Evolutionary conservation across 2,113 vertebrate species (phyloP), one percentile per base, ranked within the genome.

Genomic region (Romanogobio albipinnatus): DNA sequence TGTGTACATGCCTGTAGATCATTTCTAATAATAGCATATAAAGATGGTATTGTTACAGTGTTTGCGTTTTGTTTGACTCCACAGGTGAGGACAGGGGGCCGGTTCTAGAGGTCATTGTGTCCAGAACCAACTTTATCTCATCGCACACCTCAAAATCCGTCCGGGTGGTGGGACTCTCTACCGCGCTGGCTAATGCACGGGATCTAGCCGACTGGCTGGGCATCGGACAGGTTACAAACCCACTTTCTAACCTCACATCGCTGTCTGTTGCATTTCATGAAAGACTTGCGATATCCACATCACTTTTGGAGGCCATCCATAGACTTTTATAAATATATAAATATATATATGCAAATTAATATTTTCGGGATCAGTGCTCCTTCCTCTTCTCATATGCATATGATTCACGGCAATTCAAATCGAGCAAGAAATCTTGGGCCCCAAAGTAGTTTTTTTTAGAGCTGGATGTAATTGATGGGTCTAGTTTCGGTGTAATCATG

Each of bases 171-270:
- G 98, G 98, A 56, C 94, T 99, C 10, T 99, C 98, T 86, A 99
- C 98, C 2, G 98, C 98, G 17, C 94, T 99, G 89, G 98, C 98
- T 89, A 99, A 99, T 84, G 98, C 98, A 66, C 96, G 97, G 85
- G 98, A 99, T 91, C 96, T 99, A 58, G 98, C 97, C 5, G 98
- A 99, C 92, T 99, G 98, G 98, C 93, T 99, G 86, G 97, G 96
- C 74, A 99, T 99, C 71, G 89, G 90, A 91, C 96, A 99, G 96
- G 98, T 99, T 91, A 53, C 90, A 81, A 39, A 26, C 75, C n/a
- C 36, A 22, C 39, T 24, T 24, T 49, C n/a, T 51, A 39, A 19
- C 19, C 0, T 0, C 51, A 39, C 53, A 43, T 43, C 51, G 3
- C 26, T 56, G 22, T 76, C 74, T 56, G 6, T 22, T 56, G 22